phyloP scores from a whole-genome alignment of 2,888 invertebrate genomes.

The Muschampia plurimacula region DNA sequence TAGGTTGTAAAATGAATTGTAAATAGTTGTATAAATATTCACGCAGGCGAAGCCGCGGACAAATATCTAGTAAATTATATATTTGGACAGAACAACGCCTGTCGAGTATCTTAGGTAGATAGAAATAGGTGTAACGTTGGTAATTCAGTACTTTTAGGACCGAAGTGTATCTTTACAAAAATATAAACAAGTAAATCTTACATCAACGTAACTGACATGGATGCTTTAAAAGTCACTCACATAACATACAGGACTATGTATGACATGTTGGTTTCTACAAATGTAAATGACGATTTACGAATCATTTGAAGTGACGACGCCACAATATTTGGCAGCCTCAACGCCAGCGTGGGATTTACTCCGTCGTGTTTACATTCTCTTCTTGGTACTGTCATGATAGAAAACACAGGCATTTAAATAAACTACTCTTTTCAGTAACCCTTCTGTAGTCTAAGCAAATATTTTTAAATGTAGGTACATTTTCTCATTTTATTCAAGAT shows the following conservation, averaged over 20 bases:
- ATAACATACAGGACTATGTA: constrained; percentile 13
- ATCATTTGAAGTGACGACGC: constrained; percentile 66
- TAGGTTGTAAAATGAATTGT: too few relatives aligned
- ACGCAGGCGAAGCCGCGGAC: too few relatives aligned
- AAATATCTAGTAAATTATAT: too few relatives aligned
- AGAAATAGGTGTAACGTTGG: too few relatives aligned
- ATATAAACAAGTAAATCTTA: neutral
- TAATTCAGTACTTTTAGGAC: too few relatives aligned
- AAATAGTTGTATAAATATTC: too few relatives aligned
- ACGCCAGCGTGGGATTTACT: constrained; percentile 58
- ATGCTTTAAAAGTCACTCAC: neutral
- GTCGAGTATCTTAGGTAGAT: too few relatives aligned
- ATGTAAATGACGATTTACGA: constrained; percentile 45
- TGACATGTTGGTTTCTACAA: constrained; percentile 22
- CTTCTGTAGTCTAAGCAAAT: constrained; percentile 43
- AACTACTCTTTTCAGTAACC: constrained; percentile 11
- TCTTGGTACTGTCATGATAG: constrained; percentile 20
- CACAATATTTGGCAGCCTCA: constrained; percentile 73
- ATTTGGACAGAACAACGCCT: too few relatives aligned
- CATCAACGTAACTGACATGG: neutral
- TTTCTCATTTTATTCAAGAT: constrained; percentile 62
- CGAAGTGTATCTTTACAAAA: too few relatives aligned
- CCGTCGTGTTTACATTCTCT: constrained; percentile 55
- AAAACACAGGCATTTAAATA: constrained; percentile 23
- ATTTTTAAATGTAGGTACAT: constrained; percentile 55